Conservation (phyloP, 2,888 invertebrate genomes). For the Catonia carolina region DNA sequence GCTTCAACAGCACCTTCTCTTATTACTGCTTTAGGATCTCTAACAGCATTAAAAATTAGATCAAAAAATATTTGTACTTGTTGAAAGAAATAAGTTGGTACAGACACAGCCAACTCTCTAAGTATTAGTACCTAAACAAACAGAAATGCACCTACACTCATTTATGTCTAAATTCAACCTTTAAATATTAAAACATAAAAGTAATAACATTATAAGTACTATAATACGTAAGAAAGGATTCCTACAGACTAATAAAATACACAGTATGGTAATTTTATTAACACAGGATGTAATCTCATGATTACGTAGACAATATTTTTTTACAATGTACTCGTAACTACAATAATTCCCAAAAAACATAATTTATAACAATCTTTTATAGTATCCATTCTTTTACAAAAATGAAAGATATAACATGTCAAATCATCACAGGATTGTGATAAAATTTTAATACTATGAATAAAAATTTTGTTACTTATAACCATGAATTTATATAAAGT, state of each 20-base stretch:
- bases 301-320: too few relatives aligned
- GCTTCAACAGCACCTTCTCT: slow-evolving; percentile 92
- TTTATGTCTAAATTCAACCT: background rate
- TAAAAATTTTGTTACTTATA: too few relatives aligned
- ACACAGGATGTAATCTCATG: too few relatives aligned
- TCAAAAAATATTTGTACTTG: slow-evolving; percentile 92
- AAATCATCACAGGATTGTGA: too few relatives aligned
- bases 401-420: too few relatives aligned
- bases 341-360: too few relatives aligned
- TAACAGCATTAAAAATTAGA: slow-evolving; percentile 82
- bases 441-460: too few relatives aligned
- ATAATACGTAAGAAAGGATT: background rate
- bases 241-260: background rate
- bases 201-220: background rate
- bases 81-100: slow-evolving; percentile 96
- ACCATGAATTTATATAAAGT: too few relatives aligned
- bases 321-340: too few relatives aligned
- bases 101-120: slow-evolving; percentile 87
- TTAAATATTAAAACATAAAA: background rate
- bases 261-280: too few relatives aligned
- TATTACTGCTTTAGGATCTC: slow-evolving; percentile 85
- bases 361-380: too few relatives aligned
- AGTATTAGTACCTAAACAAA: slow-evolving; percentile 61
- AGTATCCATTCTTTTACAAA: too few relatives aligned
- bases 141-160: background rate